Percentiles rank a stretch among this genome's conserved stretches.
Conservation (phyloP, 2,113 vertebrate genomes). For the Muscicapa adusta region DNA sequence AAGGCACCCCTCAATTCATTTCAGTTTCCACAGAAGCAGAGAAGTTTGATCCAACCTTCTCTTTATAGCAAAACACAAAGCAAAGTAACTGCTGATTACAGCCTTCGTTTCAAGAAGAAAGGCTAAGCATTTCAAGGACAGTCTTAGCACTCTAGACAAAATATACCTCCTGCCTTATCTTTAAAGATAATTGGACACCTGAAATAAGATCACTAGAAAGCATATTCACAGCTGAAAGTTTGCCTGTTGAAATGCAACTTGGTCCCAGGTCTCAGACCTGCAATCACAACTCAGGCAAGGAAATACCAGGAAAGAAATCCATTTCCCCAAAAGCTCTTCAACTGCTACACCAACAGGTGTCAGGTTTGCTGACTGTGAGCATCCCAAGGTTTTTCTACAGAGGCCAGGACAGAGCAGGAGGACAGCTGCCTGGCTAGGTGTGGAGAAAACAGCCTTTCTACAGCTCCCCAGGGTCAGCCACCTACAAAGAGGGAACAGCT, state of each 20-base stretch:
- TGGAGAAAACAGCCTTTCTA: background rate
- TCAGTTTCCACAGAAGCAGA: background rate
- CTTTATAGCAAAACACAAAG: background rate
- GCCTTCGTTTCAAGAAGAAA: background rate
- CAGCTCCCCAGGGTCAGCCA: background rate
- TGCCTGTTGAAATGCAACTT: background rate
- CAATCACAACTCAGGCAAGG: rapidly evolving
- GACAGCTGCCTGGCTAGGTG: background rate
- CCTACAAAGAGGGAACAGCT: background rate
- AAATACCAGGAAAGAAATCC: background rate
- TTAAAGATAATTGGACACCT: background rate
- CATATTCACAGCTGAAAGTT: background rate
- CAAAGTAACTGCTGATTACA: background rate
- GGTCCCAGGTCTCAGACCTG: background rate
- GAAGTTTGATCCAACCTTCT: background rate
- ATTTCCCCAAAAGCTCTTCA: background rate
- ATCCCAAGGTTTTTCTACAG: background rate
- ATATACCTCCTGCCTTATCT: background rate
- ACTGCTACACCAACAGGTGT: background rate
- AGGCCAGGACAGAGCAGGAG: background rate
- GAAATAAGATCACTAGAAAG: background rate
- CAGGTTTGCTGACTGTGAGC: background rate
- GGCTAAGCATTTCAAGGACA: background rate
- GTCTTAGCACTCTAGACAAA: background rate
- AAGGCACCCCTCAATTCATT: background rate